Percentiles rank a stretch among this genome's conserved stretches.
These are phyloP conservation scores for Pheosia tremula DNA, from an alignment of 2,888 invertebrate genomes.

Conservation along the genomic window DNA sequence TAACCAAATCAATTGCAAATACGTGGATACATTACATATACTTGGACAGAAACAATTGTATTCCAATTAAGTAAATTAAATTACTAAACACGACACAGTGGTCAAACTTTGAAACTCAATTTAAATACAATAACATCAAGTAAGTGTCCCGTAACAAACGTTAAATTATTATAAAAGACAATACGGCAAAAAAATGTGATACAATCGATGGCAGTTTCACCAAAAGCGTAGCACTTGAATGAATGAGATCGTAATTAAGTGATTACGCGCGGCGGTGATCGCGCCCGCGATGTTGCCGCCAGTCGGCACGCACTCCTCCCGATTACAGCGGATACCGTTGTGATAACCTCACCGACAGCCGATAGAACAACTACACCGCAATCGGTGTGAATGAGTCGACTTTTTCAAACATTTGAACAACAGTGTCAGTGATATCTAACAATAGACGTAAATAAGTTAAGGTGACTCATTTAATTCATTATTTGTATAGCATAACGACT, in stretches of 20 bases:
- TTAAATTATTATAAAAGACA: neutral
- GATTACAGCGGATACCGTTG: neutral
- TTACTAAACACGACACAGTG: neutral
- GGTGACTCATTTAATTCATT: neutral
- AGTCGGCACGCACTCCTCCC: slow-evolving; percentile 20
- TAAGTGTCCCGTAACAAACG: neutral
- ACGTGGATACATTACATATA: neutral
- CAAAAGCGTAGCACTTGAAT: neutral
- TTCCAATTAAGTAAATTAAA: neutral
- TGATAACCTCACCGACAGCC: neutral
- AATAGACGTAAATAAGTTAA: slow-evolving; percentile 4
- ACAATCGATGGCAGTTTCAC: neutral
- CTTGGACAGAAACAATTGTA: neutral
- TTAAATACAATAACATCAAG: neutral
- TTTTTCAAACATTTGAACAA: slow-evolving; percentile 1
- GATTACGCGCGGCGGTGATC: slow-evolving; percentile 31
- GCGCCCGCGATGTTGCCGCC: slow-evolving; percentile 28
- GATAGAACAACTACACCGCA: neutral
- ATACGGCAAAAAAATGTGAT: neutral
- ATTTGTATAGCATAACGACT: neutral
- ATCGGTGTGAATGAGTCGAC: slow-evolving; percentile 2
- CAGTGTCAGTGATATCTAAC: neutral
- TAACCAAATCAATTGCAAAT: neutral
- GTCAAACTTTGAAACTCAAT: neutral
- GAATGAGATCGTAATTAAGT: slow-evolving; percentile 29